Evolutionary conservation across 35 echinoderm and acorn worm genomes (phyloP), one percentile per base, ranked within the genome.

Genomic region (Eucidaris tribuloides): DNA sequence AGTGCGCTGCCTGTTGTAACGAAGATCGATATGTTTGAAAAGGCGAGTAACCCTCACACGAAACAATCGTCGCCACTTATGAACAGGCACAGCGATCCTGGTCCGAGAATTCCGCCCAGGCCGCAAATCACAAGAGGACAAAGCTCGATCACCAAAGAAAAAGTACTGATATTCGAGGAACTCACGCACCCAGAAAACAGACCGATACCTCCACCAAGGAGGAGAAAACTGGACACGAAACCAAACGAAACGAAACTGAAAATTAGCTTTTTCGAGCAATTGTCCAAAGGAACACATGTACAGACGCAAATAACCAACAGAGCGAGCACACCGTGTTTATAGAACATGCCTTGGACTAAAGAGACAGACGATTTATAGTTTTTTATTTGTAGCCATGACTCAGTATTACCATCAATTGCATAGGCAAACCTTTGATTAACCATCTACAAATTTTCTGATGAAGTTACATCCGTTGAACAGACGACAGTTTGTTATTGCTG

Each of bases 191-290:
- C 59, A 15, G 68, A 74, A 44, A 62, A 41, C 56, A 30, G 40
- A 41, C 36, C 33, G 55, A 48, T 28, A 11, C 76, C 76, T 15
- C 46, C 56, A 20, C 85, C 85, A 13, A 59, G 85, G 37, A 62
- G 85, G 42, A 54, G 76, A 18, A 77, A 80, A 45, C 57, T 45
- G 25, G 78, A 78, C 28, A 52, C 76, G 33, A 78, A 88, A 65
- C 63, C 48, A 42, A 88, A 78, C 28, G 76, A 66, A 35, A 89
- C 87, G 19, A 74, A 82, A 52, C 81, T 80, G 20, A 89, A 89
- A 76, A 83, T 89, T 28, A 71, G 70, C 45, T 89, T 89, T 49
- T 89, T 89, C 46, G 87, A 89, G 62, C 63, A 89, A 41, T 62
- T 86, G 25, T 74, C 68, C 35, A 74, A 44, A 42, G 24, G 68